phyloP scores from a whole-genome alignment of 2,797 vertebrate genomes.

The Danio kyathit region DNA sequence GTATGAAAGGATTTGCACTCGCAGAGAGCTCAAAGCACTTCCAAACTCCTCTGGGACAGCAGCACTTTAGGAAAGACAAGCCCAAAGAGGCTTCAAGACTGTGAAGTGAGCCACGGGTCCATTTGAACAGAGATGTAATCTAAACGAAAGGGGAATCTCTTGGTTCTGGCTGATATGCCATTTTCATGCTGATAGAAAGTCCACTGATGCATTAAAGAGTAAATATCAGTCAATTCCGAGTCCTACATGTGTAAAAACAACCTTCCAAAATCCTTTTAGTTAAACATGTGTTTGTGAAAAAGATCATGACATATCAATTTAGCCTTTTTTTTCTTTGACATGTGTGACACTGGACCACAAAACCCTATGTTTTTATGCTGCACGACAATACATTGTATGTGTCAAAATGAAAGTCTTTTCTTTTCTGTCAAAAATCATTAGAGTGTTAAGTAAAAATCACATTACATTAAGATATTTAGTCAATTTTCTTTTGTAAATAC shows the following conservation, averaged over 20 bases:
- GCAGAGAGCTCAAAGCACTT: slow-evolving; percentile 23
- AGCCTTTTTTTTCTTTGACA: no score
- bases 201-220: neutral
- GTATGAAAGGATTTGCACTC: slow-evolving; percentile 44
- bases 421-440: no score
- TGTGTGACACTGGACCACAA: no score
- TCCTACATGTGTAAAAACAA: neutral
- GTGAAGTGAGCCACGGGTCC: slow-evolving; percentile 26
- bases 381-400: no score
- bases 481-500: no score
- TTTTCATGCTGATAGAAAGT: no score
- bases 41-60: slow-evolving; percentile 23
- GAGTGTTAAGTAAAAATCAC: no score
- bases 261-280: neutral
- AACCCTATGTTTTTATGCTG: no score
- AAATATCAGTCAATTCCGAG: slow-evolving; percentile 5
- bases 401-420: no score
- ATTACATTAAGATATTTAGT: no score
- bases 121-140: slow-evolving; percentile 29
- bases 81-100: slow-evolving; percentile 38
- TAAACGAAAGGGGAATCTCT: slow-evolving; percentile 8
- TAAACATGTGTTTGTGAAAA: neutral
- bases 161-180: neutral
- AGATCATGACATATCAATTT: no score
- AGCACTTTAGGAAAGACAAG: slow-evolving; percentile 35